Percentiles rank a stretch among this genome's conserved stretches.
Evolutionary conservation across 2,797 vertebrate species (phyloP).

Genomic region (Melanotaenia parkinsoni): DNA sequence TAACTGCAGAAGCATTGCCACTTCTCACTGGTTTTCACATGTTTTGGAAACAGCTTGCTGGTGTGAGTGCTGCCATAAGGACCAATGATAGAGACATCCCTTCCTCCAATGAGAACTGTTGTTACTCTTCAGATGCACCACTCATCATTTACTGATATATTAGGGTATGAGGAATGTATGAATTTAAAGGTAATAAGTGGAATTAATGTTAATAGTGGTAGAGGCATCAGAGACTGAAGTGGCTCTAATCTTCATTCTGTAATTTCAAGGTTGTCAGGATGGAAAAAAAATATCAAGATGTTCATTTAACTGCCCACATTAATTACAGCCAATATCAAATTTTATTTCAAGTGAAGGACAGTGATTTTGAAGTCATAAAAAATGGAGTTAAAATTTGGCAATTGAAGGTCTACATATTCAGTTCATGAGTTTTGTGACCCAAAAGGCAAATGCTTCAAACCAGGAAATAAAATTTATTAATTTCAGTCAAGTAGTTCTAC

Average conservation of each 20-base stretch:
- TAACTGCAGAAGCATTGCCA: constrained; percentile 45
- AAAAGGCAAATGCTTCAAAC: constrained; percentile 25
- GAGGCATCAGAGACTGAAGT: constrained; percentile 30
- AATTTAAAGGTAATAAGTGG: constrained; percentile 53
- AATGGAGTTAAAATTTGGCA: constrained; percentile 6
- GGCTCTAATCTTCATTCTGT: constrained; percentile 45
- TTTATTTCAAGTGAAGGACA: constrained; percentile 35
- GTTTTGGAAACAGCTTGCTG: constrained; percentile 41
- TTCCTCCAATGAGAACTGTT: constrained; percentile 11
- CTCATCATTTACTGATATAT: constrained; percentile 8
- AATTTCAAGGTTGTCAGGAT: constrained; percentile 32
- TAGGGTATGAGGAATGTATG: constrained; percentile 15
- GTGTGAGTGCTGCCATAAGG: constrained; percentile 17
- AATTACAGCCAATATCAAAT: constrained; percentile 34
- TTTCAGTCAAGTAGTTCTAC: constrained; percentile 27
- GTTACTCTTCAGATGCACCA: constrained; percentile 18
- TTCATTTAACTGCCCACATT: constrained; percentile 49
- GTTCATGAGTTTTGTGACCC: constrained; percentile 25
- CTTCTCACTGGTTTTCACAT: constrained; percentile 35
- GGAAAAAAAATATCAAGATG: constrained; percentile 43
- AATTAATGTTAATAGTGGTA: constrained; percentile 54
- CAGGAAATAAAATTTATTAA: constrained; percentile 9
- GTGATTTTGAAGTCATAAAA: constrained; percentile 10
- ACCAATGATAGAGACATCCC: constrained; percentile 11
- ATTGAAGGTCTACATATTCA: constrained; percentile 20